A percentile compares a stretch with the other conserved stretches of the same genome.
phyloP scores from a whole-genome alignment of 1,140 invertebrate species.

The Gryllus bimaculatus region DNA sequence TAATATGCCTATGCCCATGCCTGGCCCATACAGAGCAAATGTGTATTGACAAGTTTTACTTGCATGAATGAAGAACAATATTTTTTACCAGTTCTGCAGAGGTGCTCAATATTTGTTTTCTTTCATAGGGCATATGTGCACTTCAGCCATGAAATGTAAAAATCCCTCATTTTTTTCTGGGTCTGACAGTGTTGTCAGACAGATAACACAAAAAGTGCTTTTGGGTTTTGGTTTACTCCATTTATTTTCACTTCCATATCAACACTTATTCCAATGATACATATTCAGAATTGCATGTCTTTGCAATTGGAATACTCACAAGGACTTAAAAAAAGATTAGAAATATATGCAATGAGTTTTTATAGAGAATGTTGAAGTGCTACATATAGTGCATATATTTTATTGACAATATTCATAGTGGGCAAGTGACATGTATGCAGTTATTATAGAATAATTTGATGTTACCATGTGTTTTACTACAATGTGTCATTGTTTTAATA shows the following conservation, averaged over 20 bases:
- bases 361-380: too few relatives aligned
- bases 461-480: neutral
- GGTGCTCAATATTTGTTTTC: neutral
- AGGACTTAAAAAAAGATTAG: too few relatives aligned
- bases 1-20: constrained; percentile 53
- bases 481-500: neutral
- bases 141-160: neutral
- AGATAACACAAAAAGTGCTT: neutral
- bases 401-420: neutral
- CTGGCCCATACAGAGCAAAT: constrained; percentile 35
- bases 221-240: too few relatives aligned
- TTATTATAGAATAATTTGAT: neutral
- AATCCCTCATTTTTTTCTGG: neutral
- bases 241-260: too few relatives aligned
- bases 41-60: constrained; percentile 10
- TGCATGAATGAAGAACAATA: neutral
- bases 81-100: neutral
- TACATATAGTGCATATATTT: too few relatives aligned
- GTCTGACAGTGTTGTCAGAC: neutral
- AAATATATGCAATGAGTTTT: too few relatives aligned
- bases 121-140: too few relatives aligned
- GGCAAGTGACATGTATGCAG: neutral
- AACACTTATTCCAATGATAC: too few relatives aligned
- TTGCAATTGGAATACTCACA: too few relatives aligned
- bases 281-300: too few relatives aligned